Evolutionary conservation across 1,140 invertebrate species (phyloP), one percentile per base, ranked within the genome.

Genomic region (Subanguina moxae): DNA sequence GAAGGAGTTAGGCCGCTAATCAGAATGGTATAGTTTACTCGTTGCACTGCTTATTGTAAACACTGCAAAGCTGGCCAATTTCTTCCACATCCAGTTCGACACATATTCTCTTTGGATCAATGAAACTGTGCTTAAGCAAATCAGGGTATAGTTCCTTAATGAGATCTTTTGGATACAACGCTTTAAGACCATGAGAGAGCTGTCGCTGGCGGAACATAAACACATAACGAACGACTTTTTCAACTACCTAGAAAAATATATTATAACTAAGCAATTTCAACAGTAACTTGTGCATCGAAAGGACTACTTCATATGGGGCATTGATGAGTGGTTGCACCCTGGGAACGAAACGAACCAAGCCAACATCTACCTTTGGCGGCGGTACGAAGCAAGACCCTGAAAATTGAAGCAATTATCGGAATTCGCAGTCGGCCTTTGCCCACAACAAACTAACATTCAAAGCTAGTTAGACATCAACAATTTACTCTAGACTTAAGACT

Each of bases 321-420:
- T 21, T 19, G n/a, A 61, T 61, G n/a, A 61, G 19, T 19, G 58
- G 58, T 28, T 1, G 3, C 1, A 30, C 13, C 38, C 58, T 3
- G 8, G 58, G 58, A 8, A 32, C 58, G n/a, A 61, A 61, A 21
- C 58, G 58, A 30, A 61, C 58, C 28, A 61, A 30, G 8, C 58
- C 58, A 13, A 61, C 58, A 30, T 61, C 58, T 19, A 61, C 58
- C 23, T 61, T 19, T 43, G 58, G 58, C n/a, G 3, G 3, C 8
- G 58, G 58, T 13, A 61, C 58, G n/a, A 61, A 61, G n/a, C 19
- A 61, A 61, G 58, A 61, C 17, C 57, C 58, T 61, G 38, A 8
- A 61, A 61, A 38, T 11, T 11, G 58, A 61, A 52, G 17, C 3
- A 52, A 45, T n/a, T n/a, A n/a, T n/a, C n/a, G n/a, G n/a, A n/a